Evolutionary conservation across 2,888 invertebrate species (phyloP), one percentile per base, ranked within the genome.

Genomic region (Pristionchus arcanus): DNA sequence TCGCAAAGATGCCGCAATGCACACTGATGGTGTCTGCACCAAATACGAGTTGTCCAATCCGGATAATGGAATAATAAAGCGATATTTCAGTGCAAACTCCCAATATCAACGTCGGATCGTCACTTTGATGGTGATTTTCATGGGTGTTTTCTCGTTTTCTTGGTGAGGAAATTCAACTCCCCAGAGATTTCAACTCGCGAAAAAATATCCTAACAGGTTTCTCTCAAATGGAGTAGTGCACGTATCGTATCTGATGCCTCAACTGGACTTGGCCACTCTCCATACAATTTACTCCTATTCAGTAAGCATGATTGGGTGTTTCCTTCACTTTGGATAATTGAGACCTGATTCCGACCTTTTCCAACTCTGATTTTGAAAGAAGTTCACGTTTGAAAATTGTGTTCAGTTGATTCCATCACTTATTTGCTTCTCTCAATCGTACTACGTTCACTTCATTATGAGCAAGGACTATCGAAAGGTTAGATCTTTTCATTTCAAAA

Each of bases 391-490:
- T n/a, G 1, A 63, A 63, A 63, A 11, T n/a, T 7, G 3, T 49
- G 42, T 63, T 63, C n/a, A 63, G 63, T 63, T 63, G 63, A 63
- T 63, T n/a, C 63, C 63, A 5, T 63, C 63, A 1, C 31, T 71
- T 34, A 34, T 34, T 15, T 71, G 31, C 71, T 34, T 71, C 34
- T 71, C 71, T 4, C 71, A 71, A 71, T 71, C 71, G 31, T 71
- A 71, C 71, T 71, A 71, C 71, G 71, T 71, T 16, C 71, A 71
- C 71, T 71, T 71, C 16, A 16, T 21, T 15, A 71, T 71, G 71
- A 71, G 71, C 71, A 71, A 71, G 19, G 71, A 71, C 34, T 71
- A 71, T 21, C 31, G 71, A 31, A 71, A 71, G 71, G 71, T 71
- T 31, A 31, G 31, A 15, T 71, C 71, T 31, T 15, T 16, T 34